Percentiles rank a stretch among this genome's conserved stretches.
Conservation (phyloP, 2,113 vertebrate genomes). For the human region GRCh38 chr2:101985001-101985500, state of each 20-base stretch:
- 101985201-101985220: neutral
- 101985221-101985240: neutral
- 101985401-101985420: neutral
- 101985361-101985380: neutral
- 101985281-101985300: neutral
- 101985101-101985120: neutral
- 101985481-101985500: neutral
- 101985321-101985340: fast-evolving
- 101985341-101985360: neutral
- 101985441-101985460: neutral
- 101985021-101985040: neutral
- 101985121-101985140: neutral
- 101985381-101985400: neutral
- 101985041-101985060: neutral
- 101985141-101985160: neutral
- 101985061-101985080: neutral
- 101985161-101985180: fast-evolving
- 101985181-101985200: neutral
- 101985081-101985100: neutral
- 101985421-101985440: neutral
- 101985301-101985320: neutral
- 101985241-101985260: neutral
- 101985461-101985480: neutral
- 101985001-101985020: neutral
- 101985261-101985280: neutral